Base-by-base conservation (phyloP, 2,888 invertebrate genomes). In the Hedya salicella region DNA sequence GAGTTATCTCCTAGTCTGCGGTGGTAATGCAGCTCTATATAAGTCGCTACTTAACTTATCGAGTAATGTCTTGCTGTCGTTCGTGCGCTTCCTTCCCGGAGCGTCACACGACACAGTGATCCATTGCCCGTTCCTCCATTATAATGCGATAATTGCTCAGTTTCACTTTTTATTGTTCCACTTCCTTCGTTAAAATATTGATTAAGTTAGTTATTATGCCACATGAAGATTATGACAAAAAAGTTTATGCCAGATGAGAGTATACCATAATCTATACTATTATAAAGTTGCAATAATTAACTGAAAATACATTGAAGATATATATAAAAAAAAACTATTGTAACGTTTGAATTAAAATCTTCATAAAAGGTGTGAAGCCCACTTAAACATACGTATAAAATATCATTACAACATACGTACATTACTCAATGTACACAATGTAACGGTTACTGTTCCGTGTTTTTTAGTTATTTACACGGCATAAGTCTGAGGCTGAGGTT, bases 91-190 rank as follows among this genome's bases (percentile, higher is more conserved):
- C 62, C 62, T 62, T 62, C 62, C 62, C 42, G 42, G 62, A 30
- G 11, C 32, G 30, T 1, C 30, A 1, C 13, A n/a, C 62, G 63
- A 63, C 63, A 63, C 49, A 63, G 63, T 63, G 63, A 63, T 63
- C 63, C 40, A 56, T 63, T 63, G 46, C 46, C n/a, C 46, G 54
- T 62, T 62, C 54, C 48, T 62, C 13, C 39, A 13, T 32, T 17
- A 5, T 25, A 25, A 25, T 25, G 42, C 42, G 36, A 17, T 53
- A 53, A 53, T 53, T 53, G 2, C 39, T 17, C 52, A 19, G 16
- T 53, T 53, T 53, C 52, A 53, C 52, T 39, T 53, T 53, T 39
- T 39, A 53, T 17, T 30, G 16, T 36, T 14, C 1, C 8, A 39
- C 52, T 53, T 53, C 39, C 39, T 39, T 11, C 16, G 14, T 49